Base-by-base conservation (phyloP, 2,113 vertebrate genomes). In the Leptosomus discolor region DNA sequence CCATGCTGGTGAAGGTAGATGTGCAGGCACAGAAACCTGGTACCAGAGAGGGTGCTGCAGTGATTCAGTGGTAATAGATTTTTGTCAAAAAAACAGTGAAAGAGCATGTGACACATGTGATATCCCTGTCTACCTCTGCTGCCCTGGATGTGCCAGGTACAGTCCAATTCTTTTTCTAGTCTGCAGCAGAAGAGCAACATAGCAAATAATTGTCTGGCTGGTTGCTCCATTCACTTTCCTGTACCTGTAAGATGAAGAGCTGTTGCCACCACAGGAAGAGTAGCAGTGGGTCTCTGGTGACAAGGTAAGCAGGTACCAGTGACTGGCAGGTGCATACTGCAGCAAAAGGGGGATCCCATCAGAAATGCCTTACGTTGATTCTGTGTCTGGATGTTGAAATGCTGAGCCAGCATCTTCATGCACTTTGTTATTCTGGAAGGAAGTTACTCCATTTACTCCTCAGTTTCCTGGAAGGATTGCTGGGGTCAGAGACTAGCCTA, bases 401-500 rank as follows among this genome's bases (percentile, higher is more conserved):
- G 8, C 69, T 87, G 83, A 91, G 51, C 57, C 71, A 85, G 68
- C 54, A 65, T 67, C 48, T n/a, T 5, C 5, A 8, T 46, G 67
- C 23, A 36, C 48, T 60, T 27, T 46, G 23, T 73, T 92, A 51
- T 36, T 90, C 53, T 91, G 79, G 36, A 74, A 74, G 68, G 26
- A 82, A 91, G 90, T 76, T 88, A 36, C n/a, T 94, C 63, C 36
- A 4, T 83, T 96, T 96, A 73, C 48, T 88, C 51, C 64, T 85
- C 41, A 24, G 46, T 27, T 95, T 95, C 53, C 83, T 93, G 57
- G 30, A 81, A 93, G 76, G 75, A 87, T 88, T 90, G 39, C 65
- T 77, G 34, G 32, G 86, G 82, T 85, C 83, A 68, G 82, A 79
- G 57, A 83, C 58, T 74, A 93, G 75, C 70, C 81, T 92, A 4